phyloP scores from a whole-genome alignment of 2,797 vertebrate genomes.

The Miichthys miiuy region DNA sequence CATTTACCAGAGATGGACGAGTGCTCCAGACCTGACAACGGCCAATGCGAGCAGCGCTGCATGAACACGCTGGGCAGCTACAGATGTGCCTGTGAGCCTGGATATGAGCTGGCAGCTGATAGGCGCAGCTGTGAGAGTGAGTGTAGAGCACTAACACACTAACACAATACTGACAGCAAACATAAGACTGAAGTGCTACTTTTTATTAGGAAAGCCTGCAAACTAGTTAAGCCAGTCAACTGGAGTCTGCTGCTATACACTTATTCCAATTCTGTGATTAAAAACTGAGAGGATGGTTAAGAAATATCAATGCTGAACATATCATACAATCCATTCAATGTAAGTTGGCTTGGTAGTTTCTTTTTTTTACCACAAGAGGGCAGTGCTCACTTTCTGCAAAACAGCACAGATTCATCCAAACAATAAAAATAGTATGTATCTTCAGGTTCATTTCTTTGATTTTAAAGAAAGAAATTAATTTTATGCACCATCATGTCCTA shows the following conservation, averaged over 20 bases:
- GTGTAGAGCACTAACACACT: slow-evolving; percentile 45
- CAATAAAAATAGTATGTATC: neutral
- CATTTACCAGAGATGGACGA: slow-evolving; percentile 91
- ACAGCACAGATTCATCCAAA: neutral
- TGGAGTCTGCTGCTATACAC: neutral
- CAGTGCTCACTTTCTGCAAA: slow-evolving; percentile 22
- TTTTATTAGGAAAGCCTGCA: neutral
- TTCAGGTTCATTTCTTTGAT: neutral
- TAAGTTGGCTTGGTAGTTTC: neutral
- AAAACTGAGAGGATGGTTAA: neutral
- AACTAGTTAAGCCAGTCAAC: neutral
- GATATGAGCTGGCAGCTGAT: slow-evolving; percentile 94
- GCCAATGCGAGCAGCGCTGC: slow-evolving; percentile 95
- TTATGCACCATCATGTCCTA: neutral
- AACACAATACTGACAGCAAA: neutral
- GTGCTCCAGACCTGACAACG: slow-evolving; percentile 91
- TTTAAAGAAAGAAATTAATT: neutral
- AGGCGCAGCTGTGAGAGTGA: slow-evolving; percentile 94
- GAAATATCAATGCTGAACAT: too few species aligned
- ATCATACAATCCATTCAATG: neutral
- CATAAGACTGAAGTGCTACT: neutral
- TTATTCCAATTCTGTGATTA: neutral
- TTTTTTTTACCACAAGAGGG: slow-evolving; percentile 61
- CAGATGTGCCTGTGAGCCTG: slow-evolving; percentile 95
- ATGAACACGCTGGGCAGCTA: slow-evolving; percentile 97